Evolutionary conservation across 1,140 invertebrate species (phyloP).

Genomic region (Acyrthosiphon pisum): DNA sequence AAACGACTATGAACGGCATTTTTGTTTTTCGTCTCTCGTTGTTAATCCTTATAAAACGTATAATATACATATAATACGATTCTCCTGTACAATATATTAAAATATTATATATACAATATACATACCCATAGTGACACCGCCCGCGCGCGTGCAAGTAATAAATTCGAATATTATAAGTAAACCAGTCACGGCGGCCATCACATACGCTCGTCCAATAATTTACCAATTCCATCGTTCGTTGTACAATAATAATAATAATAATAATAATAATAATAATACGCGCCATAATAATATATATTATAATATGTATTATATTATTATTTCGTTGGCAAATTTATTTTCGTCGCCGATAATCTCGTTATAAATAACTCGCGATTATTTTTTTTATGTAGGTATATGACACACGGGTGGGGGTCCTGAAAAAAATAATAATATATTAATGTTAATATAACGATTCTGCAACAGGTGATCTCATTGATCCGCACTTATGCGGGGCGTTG

Average conservation of each 20-base stretch:
- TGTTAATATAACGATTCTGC: neutral
- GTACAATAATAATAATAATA: neutral
- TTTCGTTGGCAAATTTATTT: neutral
- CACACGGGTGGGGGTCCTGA: neutral
- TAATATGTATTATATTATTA: neutral
- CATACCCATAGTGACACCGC: neutral
- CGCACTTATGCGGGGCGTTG: neutral
- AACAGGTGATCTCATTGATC: conserved; percentile 21
- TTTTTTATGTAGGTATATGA: no score
- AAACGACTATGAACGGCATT: neutral
- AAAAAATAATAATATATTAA: neutral
- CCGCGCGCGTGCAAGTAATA: neutral
- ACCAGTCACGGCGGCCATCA: neutral
- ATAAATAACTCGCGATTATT: neutral
- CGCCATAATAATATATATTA: neutral
- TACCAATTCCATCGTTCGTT: neutral
- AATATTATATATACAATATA: no score
- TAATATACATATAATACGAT: neutral
- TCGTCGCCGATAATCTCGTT: neutral
- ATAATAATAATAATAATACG: neutral
- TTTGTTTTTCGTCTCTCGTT: neutral
- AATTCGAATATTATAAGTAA: conserved; percentile 1
- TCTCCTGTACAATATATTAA: neutral
- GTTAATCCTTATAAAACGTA: neutral
- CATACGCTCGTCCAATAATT: neutral